Base-by-base conservation (phyloP, 2,888 invertebrate species). In the Xanthostigma xanthostigma region DNA sequence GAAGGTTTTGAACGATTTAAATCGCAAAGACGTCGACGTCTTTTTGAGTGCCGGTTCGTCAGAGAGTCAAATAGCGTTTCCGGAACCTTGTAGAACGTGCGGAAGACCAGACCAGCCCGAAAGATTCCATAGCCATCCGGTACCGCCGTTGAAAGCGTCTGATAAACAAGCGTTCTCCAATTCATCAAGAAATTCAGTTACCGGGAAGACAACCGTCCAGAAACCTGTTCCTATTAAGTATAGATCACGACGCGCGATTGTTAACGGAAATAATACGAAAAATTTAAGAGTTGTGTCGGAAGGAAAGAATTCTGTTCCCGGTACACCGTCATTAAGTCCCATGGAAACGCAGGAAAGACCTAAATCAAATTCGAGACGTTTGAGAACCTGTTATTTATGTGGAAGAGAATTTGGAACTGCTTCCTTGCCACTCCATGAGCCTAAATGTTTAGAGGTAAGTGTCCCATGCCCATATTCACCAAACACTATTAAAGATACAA, bases 21-120 rank as follows among this genome's bases (percentile, higher is more conserved):
- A 27, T 27, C 27, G 27, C 6, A 27, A 27, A 27, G 27, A 27
- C 27, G 27, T 27, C 27, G 27, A 27, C 6, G 27, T 27, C 3
- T 27, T 27, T 27, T 27, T 27, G 6, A 27, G 27, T 27, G 27
- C 27, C 27, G 27, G 27, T 6, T 27, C 27, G 6, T 8, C 47
- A n/a, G 35, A 27, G 2, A 12, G 9, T 9, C 12, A 44, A 46
- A 17, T 17, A 33, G 9, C 38, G 38, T 58, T 64, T 2, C 72
- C 73, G 39, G 69, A 70, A 53, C 76, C 79, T 1, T 84, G 84
- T 60, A 73, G 70, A 46, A 75, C 76, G 48, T 84, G 84, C 63
- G 79, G 79, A 2, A 68, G 81, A 14, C 72, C 76, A 2, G 79
- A 82, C 61, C 73, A 75, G 51, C 81, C 83, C 0, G 84, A 84